phyloP scores from a whole-genome alignment of 2,113 vertebrate species.

The Terrapene triunguis region DNA sequence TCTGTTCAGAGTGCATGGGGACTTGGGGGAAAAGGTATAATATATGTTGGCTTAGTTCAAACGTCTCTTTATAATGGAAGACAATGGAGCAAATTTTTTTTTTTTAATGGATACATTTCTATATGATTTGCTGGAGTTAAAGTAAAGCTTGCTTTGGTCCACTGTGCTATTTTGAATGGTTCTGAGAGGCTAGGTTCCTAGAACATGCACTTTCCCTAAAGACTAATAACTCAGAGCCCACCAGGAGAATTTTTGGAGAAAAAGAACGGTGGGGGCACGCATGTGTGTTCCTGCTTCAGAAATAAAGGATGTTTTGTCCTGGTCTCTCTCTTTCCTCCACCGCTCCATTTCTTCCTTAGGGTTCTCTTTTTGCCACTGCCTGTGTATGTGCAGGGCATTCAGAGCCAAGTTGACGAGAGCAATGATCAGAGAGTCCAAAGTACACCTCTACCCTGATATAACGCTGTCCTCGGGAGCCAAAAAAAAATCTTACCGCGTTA shows the following conservation, averaged over 20 bases:
- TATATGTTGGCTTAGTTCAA: neutral
- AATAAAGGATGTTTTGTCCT: neutral
- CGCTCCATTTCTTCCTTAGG: neutral
- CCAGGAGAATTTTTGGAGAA: neutral
- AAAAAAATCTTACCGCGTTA: too few species aligned
- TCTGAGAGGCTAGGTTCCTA: too few species aligned
- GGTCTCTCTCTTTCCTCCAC: neutral
- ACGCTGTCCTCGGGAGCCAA: too few species aligned
- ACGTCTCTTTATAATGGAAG: neutral
- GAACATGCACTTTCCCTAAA: neutral
- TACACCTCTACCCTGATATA: too few species aligned
- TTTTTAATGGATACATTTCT: neutral
- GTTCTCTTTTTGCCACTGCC: neutral
- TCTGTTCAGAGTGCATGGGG: neutral
- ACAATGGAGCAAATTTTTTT: neutral
- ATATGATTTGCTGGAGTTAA: neutral
- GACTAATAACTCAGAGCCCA: neutral
- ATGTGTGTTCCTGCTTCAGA: neutral
- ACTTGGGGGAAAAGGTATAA: neutral
- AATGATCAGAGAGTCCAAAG: neutral
- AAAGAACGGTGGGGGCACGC: neutral
- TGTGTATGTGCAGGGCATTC: neutral
- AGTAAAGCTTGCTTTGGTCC: neutral
- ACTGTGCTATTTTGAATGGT: neutral
- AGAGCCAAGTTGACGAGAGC: neutral